Evolutionary conservation across 1,140 invertebrate genomes (phyloP).

Genomic region (Cotesia vestalis): DNA sequence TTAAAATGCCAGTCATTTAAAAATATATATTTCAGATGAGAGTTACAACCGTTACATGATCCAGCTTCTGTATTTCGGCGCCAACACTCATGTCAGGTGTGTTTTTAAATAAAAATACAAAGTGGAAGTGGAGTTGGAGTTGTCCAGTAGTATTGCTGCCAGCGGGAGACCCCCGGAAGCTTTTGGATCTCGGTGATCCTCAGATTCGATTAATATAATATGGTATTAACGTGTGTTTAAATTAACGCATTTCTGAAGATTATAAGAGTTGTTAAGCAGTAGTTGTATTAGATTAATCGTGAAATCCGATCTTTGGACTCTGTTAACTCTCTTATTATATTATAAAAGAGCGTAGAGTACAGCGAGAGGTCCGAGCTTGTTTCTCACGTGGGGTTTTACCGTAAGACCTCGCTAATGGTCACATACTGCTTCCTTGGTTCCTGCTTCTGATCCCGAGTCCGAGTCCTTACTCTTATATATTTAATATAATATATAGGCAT

Average conservation of each 20-base stretch:
- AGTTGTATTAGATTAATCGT: slow-evolving; percentile 8
- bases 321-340: neutral
- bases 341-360: neutral
- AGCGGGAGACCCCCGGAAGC: too few species aligned
- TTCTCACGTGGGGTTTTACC: slow-evolving; percentile 11
- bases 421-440: neutral
- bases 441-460: neutral
- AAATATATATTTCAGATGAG: neutral
- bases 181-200: too few species aligned
- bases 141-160: neutral
- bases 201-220: neutral
- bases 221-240: neutral
- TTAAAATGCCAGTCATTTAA: slow-evolving; percentile 26
- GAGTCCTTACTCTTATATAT: too few species aligned
- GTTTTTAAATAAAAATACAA: neutral
- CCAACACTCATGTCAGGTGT: slow-evolving; percentile 8
- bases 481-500: neutral
- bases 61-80: slow-evolving; percentile 28
- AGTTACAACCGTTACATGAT: slow-evolving; percentile 22
- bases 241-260: slow-evolving; percentile 7
- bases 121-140: neutral
- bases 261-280: neutral
- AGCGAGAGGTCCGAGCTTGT: slow-evolving; percentile 11
- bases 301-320: slow-evolving; percentile 2
- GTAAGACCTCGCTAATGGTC: slow-evolving; percentile 12